A percentile compares a stretch with the other conserved stretches of the same genome.
Conservation (phyloP, 2,888 invertebrate genomes). For the Sycophila texana region DNA sequence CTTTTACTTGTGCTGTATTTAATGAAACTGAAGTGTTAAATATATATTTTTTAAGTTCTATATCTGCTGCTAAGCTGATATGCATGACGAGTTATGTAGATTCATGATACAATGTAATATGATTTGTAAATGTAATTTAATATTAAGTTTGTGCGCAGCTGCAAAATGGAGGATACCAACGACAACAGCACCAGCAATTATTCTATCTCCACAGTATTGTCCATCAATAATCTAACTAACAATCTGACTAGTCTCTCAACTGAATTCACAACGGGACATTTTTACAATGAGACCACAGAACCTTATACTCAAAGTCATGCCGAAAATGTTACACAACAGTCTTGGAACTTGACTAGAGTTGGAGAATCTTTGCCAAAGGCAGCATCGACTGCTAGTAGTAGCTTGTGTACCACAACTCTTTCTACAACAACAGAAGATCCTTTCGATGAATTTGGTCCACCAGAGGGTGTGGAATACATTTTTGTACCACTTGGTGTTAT, state of each 20-base stretch:
- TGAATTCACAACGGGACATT: constrained; percentile 27
- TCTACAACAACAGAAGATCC: constrained; percentile 67
- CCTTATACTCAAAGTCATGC: constrained; percentile 27
- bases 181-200: constrained; percentile 37
- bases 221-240: constrained; percentile 35
- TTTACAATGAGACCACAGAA: constrained; percentile 41
- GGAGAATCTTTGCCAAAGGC: constrained; percentile 31
- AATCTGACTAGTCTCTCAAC: background rate
- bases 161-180: constrained; percentile 42
- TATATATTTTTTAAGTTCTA: too few species aligned
- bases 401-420: constrained; percentile 56
- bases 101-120: too few species aligned
- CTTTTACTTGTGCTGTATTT: too few species aligned
- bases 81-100: too few species aligned
- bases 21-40: too few species aligned
- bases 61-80: too few species aligned
- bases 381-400: constrained; percentile 54
- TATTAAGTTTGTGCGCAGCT: constrained; percentile 17
- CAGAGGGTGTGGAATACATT: constrained; percentile 73
- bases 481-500: constrained; percentile 73
- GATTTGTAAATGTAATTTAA: constrained; percentile 9
- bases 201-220: constrained; percentile 19
- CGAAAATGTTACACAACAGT: constrained; percentile 35
- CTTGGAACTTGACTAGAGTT: constrained; percentile 46
- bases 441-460: constrained; percentile 72